These are phyloP conservation scores for Dorcus parallelipipedus DNA, from an alignment of 2,888 invertebrate genomes.

Conservation along the genomic window DNA sequence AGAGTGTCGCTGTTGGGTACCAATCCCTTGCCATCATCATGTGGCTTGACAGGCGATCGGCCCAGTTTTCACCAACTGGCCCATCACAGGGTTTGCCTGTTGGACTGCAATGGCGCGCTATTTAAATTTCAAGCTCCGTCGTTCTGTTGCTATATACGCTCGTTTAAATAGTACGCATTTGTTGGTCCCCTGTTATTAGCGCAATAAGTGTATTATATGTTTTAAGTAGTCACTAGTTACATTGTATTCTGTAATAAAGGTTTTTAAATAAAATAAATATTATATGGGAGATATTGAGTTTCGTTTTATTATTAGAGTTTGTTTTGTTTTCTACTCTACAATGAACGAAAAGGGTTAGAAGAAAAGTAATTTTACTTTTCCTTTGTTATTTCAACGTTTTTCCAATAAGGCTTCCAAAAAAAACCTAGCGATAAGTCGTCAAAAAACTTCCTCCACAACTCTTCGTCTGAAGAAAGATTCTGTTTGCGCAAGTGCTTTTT, in stretches of 20 bases:
- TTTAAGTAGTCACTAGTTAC: constrained; percentile 18
- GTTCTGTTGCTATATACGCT: neutral
- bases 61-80: constrained; percentile 20
- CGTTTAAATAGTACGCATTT: constrained; percentile 8
- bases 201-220: constrained; percentile 27
- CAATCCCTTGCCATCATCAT: constrained; percentile 56
- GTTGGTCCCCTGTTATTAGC: constrained; percentile 28
- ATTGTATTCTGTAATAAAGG: constrained; percentile 17
- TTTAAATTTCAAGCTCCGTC: neutral
- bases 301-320: too few species aligned
- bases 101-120: constrained; percentile 25
- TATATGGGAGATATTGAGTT: too few species aligned
- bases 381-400: too few species aligned
- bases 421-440: too few species aligned
- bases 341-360: too few species aligned
- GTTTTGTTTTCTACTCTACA: too few species aligned
- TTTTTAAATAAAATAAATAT: neutral
- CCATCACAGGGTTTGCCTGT: constrained; percentile 34
- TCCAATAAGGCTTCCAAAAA: too few species aligned
- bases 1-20: constrained; percentile 52
- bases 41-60: constrained; percentile 49
- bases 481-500: too few species aligned
- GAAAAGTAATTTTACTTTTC: too few species aligned
- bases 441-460: too few species aligned
- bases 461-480: too few species aligned